These are phyloP conservation scores for Sinocyclocheilus grahami DNA, from an alignment of 2,113 vertebrate genomes.

Conservation along the genomic window DNA sequence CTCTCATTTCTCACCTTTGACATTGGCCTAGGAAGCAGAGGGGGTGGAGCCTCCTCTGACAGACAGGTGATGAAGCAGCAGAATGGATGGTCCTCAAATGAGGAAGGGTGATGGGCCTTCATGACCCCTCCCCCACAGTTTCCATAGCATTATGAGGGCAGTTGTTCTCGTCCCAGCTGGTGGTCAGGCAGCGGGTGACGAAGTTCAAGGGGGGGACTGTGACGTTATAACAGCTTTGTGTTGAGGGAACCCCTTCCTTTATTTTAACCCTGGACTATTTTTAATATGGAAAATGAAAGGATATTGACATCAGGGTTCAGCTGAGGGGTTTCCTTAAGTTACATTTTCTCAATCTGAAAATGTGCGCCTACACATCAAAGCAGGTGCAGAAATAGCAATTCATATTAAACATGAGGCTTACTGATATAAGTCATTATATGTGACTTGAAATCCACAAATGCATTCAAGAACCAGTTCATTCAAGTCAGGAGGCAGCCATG, in stretches of 20 bases:
- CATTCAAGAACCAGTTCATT: neutral
- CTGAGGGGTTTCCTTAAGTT: slow-evolving; percentile 15
- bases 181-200: slow-evolving; percentile 45
- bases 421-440: neutral
- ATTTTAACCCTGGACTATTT: slow-evolving; percentile 37
- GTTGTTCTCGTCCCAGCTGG: slow-evolving; percentile 64
- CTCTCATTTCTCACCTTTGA: slow-evolving; percentile 64
- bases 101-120: slow-evolving; percentile 52
- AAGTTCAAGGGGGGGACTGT: slow-evolving; percentile 41
- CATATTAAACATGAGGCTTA: neutral
- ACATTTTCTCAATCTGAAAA: neutral
- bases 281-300: slow-evolving; percentile 52
- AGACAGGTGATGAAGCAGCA: slow-evolving; percentile 51
- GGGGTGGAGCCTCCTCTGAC: slow-evolving; percentile 45
- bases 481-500: neutral
- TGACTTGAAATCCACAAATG: neutral
- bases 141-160: slow-evolving; percentile 28
- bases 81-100: slow-evolving; percentile 65
- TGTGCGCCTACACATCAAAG: neutral
- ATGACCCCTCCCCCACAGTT: slow-evolving; percentile 37
- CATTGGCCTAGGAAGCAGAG: slow-evolving; percentile 41
- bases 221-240: slow-evolving; percentile 32
- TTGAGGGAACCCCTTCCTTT: slow-evolving; percentile 7
- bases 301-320: slow-evolving; percentile 2
- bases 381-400: neutral